Base-by-base conservation (phyloP, 2,888 invertebrate species). In the Metallyticus violacea region DNA sequence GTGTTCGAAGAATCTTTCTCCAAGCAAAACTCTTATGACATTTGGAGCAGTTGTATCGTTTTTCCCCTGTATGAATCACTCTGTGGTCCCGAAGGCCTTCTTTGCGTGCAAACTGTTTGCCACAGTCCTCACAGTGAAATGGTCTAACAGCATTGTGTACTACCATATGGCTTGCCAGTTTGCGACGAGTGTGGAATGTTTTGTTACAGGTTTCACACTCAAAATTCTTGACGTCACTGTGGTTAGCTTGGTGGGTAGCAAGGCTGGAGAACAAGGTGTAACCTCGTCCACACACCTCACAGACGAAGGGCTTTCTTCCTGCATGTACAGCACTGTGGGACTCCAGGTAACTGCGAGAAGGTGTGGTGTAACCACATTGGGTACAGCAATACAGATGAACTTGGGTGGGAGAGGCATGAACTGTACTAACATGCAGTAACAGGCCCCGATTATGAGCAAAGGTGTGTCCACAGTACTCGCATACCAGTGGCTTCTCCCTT, bases 31-130 rank as follows among this genome's bases (percentile, higher is more conserved):
- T 29, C 6, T 77, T 85, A 2, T 81, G 15, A 79, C 85, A 81
- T 62, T 78, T 7, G 0, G 6, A 7, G 27, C 85, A 85, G 4
- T 15, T 28, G 30, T 78, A 81, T 6, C 28, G 77, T 30, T 77
- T 80, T 40, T 79, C 80, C 26, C 81, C 85, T 26, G 85, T 81
- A 27, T 85, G 85, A 6, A 85, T 62, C 5, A 81, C 77, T 81
- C 26, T 85, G 28, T 81, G 81, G 7, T 80, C 80, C 6, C 62
- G 79, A 22, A 85, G 76, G 6, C 62, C 81, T 25, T 80, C 76
- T 40, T 80, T 77, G 6, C 76, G 62, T 25, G 40, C 22, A 80
- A 85, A 85, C 28, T 30, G 27, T 15, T 85, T 85, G 6, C 77
- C 76, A 85, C 85, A 85, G 7, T 40, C n/a, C 7, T 76, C 80